Percentiles rank a stretch among this genome's conserved stretches.
These are phyloP conservation scores for Botrylloides violaceus DNA, from an alignment of 23 tunicate species.

Conservation along the genomic window DNA sequence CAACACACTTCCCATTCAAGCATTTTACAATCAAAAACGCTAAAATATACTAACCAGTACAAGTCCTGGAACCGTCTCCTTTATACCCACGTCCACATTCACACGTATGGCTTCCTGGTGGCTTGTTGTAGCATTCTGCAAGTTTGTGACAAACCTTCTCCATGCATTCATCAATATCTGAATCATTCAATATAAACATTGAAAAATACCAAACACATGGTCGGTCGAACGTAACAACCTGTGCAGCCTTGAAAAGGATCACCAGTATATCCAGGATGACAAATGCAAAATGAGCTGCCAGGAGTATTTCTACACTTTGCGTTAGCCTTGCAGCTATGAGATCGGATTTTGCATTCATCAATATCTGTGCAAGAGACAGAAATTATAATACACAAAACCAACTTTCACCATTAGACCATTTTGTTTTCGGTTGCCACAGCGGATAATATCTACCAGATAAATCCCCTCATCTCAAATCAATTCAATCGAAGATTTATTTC, in stretches of 20 bases:
- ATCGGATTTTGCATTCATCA: conserved; percentile 26
- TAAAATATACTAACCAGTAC: conserved; percentile 29
- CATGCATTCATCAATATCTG: conserved; percentile 80
- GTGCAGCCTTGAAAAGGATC: conserved; percentile 32
- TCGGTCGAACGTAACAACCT: conserved; percentile 11
- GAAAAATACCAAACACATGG: not conserved
- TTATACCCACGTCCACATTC: conserved; percentile 59
- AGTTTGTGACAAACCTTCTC: conserved; percentile 33
- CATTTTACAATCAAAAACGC: not conserved
- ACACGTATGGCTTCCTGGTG: conserved; percentile 49
- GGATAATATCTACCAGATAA: too few relatives aligned
- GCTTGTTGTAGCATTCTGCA: conserved; percentile 44
- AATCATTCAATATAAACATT: not conserved
- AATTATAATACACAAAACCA: too few relatives aligned
- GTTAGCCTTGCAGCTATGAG: conserved; percentile 17
- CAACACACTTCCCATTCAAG: not conserved
- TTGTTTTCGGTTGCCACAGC: too few relatives aligned
- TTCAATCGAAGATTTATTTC: too few relatives aligned
- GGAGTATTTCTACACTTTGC: conserved; percentile 30
- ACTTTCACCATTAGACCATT: too few relatives aligned
- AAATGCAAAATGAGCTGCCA: conserved; percentile 24
- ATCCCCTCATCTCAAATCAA: too few relatives aligned
- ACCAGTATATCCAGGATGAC: conserved; percentile 34
- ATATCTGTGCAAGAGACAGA: too few relatives aligned
- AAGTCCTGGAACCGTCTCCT: conserved; percentile 24